Conservation (phyloP, 2,113 vertebrate species). For the Hemichromis elongatus region DNA sequence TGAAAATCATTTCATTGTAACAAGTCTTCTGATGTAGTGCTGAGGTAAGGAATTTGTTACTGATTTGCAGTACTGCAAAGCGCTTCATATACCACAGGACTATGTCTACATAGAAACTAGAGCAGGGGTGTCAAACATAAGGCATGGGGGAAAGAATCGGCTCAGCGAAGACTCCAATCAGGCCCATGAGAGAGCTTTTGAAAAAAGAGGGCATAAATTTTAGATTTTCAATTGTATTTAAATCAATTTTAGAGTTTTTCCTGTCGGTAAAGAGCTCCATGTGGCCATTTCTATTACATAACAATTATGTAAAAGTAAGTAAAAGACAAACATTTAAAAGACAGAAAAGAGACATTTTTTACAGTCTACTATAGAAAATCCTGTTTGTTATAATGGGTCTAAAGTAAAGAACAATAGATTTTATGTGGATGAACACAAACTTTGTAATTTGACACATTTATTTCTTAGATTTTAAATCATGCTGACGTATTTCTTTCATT, state of each 20-base stretch:
- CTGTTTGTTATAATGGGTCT: too few relatives aligned
- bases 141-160: not conserved
- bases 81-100: not conserved
- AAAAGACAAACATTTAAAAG: too few relatives aligned
- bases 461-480: too few relatives aligned
- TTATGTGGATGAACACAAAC: too few relatives aligned
- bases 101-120: not conserved
- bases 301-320: not conserved
- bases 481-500: too few relatives aligned
- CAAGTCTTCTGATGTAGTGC: not conserved
- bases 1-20: not conserved
- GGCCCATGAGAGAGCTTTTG: not conserved
- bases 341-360: too few relatives aligned
- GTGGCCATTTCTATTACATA: not conserved
- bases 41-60: not conserved
- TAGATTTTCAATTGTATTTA: not conserved
- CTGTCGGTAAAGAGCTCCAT: not conserved
- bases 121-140: not conserved
- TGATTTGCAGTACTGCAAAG: not conserved
- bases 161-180: not conserved
- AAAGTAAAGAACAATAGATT: too few relatives aligned
- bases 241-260: not conserved
- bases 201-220: not conserved
- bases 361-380: too few relatives aligned
- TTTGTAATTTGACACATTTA: too few relatives aligned